Base-by-base conservation (phyloP, 2,113 vertebrate species). In the Electrona antarctica region DNA sequence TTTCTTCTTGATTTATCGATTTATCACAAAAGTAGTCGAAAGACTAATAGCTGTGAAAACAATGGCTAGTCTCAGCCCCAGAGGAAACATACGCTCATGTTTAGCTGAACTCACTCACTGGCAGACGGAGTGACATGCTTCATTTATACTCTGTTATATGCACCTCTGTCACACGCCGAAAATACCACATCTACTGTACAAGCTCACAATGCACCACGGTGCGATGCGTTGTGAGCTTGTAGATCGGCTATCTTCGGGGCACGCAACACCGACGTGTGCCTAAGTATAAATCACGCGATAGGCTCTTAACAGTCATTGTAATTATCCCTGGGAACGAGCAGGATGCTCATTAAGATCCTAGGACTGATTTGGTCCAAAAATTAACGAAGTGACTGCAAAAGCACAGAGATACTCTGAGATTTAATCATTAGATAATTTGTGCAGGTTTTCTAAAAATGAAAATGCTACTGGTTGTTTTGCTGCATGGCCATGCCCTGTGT, bases 281-380 rank as follows among this genome's bases (percentile, higher is more conserved):
- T 2, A 33, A 2, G 29, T 33, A 33, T 4, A 33, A 33, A 33
- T 4, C 29, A 33, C 2, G 29, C 29, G 29, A 73, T 67, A 62
- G 64, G 64, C 61, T 79, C 74, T n/a, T 78, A 73, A 74, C 57
- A 67, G 66, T 78, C 66, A 54, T 74, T 82, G 77, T 90, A 85
- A 91, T 91, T 85, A 89, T 78, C 29, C 76, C 71, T 6, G 50
- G 70, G 66, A 33, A 7, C n/a, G 69, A 76, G 61, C 81, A 72
- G 89, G 90, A 91, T 91, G 71, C 83, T 88, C 76, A 91, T 89
- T 90, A 90, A 88, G 90, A 91, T 91, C 71, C 66, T 72, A 84
- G 57, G 29, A 69, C 15, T 52, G 63, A 79, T 60, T 72, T 46
- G 8, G 71, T 74, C 67, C 62, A 9, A 69, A 65, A 57, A 55